Base-by-base conservation (phyloP, 1,140 invertebrate genomes). In the Neodiprion pinetum region DNA sequence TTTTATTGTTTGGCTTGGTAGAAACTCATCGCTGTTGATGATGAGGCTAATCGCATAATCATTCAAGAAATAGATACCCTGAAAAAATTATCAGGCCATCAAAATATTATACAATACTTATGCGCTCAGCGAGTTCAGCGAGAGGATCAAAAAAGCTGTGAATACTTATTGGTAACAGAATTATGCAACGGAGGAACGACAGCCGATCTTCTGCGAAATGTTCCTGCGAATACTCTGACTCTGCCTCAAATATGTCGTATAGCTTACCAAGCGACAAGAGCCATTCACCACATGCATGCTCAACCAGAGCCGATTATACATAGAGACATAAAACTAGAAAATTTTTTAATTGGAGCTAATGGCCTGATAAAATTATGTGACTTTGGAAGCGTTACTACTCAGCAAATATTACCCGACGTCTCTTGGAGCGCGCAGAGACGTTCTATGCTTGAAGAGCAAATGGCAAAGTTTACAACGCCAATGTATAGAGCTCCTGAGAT, bases 361-460 rank as follows among this genome's bases (percentile, higher is more conserved):
- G 96, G 97, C 76, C 91, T 92, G 78, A 93, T 99, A 53, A 99
- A 99, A 88, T 88, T 99, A 69, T 99, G 99, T 90, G 99, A 99
- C 90, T 99, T 99, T 92, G 99, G 99, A 1, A 99, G 97, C 81
- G 94, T 97, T 1, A 98, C 97, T 47, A 95, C 93, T 21, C 93
- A 97, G 83, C 90, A 94, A 49, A 95, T 94, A 86, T 83, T 92
- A 71, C 97, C 97, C 23, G 95, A 98, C 85, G 90, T 94, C 28
- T 93, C 94, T 53, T 99, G 98, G 98, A 95, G 94, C 82, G 95
- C 96, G 69, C 94, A 96, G 81, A 95, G 98, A 89, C 91, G 98
- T 80, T 95, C 94, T 76, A 91, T 95, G 82, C 90, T 99, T 12
- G 98, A 99, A 90, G 99, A 99, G 91, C 85, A 94, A 87, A 88